Conservation (phyloP, 2,797 vertebrate genomes). For the Spizella passerina region DNA sequence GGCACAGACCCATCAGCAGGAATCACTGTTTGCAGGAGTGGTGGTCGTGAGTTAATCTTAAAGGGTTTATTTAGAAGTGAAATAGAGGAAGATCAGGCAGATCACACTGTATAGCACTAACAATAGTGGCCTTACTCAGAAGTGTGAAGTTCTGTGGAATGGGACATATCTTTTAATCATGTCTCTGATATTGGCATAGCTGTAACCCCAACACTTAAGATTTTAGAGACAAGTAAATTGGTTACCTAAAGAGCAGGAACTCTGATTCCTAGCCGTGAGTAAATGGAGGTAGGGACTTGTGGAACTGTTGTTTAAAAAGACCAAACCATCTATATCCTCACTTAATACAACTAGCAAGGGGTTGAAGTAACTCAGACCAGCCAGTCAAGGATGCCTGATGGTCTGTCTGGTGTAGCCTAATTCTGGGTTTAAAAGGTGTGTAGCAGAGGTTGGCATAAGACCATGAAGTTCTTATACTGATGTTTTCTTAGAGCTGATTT, state of each 20-base stretch:
- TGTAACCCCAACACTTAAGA: neutral
- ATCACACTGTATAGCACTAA: neutral
- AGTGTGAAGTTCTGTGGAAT: neutral
- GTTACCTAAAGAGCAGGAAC: neutral
- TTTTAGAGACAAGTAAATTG: neutral
- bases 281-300: neutral
- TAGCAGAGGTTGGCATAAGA: neutral
- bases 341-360: neutral
- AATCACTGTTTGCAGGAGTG: neutral
- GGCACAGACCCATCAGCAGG: neutral
- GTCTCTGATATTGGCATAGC: neutral
- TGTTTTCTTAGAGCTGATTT: neutral
- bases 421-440: neutral
- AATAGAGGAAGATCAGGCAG: neutral
- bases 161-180: neutral
- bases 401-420: neutral
- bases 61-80: neutral
- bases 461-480: neutral
- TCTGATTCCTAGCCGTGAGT: neutral
- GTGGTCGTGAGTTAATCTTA: neutral
- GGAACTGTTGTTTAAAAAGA: neutral
- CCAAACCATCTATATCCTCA: neutral
- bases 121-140: neutral
- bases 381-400: neutral
- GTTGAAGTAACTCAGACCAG: neutral